Base-by-base conservation (phyloP, 2,113 vertebrate species). In the Oreotrochilus melanogaster region DNA sequence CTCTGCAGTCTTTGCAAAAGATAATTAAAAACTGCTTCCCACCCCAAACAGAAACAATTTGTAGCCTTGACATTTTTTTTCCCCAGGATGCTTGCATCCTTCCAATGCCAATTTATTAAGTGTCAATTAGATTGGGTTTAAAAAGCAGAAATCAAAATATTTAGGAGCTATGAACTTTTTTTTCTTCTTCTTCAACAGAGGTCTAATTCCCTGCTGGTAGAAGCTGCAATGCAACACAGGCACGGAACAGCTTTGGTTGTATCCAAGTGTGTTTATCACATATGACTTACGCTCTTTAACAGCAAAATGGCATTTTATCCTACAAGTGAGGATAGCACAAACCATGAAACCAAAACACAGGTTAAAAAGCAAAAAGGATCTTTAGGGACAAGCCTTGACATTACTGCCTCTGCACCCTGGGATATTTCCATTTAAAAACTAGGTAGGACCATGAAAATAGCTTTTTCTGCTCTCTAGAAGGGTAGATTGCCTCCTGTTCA, bases 101-200 rank as follows among this genome's bases (percentile, higher is more conserved):
- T 92, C 43, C 58, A 10, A 11, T 79, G 42, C 57, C 71, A 53
- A 24, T 61, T 82, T 71, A 85, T 65, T 81, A 85, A 48, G 7
- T 56, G 61, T 35, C 54, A 39, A 1, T 67, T 67, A 39, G 14
- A 51, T 5, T 18, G 0, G 45, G 18, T 64, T 95, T 93, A 56
- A 91, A 73, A 94, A 89, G 39, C 53, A 94, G 48, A 91, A 94
- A 78, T 56, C 48, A 31, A 85, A 89, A 58, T 14, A 86, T 58
- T 45, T 53, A 53, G 47, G 21, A 53, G 11, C 39, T 50, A 18
- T 28, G 53, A 71, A 31, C 19, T 13, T 39, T 39, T 39, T 39
- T 39, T 39, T 39, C 12, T 39, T 39, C 39, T 39, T 39, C 39
- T 39, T 39, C 39, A 39, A 37, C 21, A n/a, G 16, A 18, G 12